Base-by-base conservation (phyloP, 2,797 vertebrate species). In the Enteromius unitaeniatus region DNA sequence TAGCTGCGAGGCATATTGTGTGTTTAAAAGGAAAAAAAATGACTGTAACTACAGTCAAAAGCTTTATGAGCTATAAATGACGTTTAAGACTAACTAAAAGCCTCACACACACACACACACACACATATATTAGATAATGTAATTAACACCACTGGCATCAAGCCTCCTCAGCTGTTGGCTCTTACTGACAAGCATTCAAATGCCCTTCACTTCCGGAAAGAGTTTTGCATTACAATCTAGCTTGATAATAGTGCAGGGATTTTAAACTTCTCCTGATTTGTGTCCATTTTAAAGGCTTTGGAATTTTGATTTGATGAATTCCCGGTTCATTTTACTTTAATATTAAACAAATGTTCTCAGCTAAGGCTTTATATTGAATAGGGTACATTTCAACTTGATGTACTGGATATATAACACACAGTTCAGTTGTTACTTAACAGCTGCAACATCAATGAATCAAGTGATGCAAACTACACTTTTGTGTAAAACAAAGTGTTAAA, bases 191-290 rank as follows among this genome's bases (percentile, higher is more conserved):
- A 79, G 60, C 28, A 17, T 68, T 58, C 64, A 40, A 14, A 37
- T 40, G 60, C 31, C 34, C 79, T 81, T 69, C 47, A 55, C 13
- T 55, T 70, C 79, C 34, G 23, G 65, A 81, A 70, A 70, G 70
- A 13, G 67, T 9, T 14, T 0, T 47, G 37, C 28, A 37, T 68
- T 37, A 53, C 28, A 6, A 2, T 79, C 47, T 17, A 68, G 42
- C 21, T 40, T 34, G 28, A 26, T 49, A 26, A n/a, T 15, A 51
- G 19, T 2, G 23, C 17, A 49, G 15, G 55, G 34, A 13, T 28
- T 47, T 78, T 1, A 42, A 19, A 6, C 19, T 10, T 55, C 21
- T 75, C 11, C 49, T 7, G 31, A 21, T 51, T 3, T 40, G 51
- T 58, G 15, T 26, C 14, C 4, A 14, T 40, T 34, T 13, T 1